Evolutionary conservation across 2,888 invertebrate species (phyloP).

Genomic region (Himalopsyche tibetana): DNA sequence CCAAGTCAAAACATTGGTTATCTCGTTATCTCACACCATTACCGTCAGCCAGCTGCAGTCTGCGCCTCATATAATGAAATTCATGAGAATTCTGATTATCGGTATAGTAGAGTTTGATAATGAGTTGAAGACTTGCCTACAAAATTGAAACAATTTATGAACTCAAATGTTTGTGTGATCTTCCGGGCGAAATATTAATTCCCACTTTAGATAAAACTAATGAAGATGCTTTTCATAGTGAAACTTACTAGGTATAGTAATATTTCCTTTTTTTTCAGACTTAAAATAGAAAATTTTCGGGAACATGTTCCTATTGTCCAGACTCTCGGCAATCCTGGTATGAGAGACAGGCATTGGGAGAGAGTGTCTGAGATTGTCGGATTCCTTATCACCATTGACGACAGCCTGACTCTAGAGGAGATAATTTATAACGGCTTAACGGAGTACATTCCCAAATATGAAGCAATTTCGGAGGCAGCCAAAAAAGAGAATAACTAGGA

Average conservation of each 20-base stretch:
- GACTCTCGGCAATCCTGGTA: constrained; percentile 95
- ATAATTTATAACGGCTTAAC: constrained; percentile 93
- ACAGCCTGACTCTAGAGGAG: constrained; percentile 88
- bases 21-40: no score
- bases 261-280: constrained; percentile 70
- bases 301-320: constrained; percentile 93
- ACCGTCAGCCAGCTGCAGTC: no score
- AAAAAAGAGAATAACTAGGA: constrained; percentile 97
- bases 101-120: background rate
- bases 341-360: constrained; percentile 95
- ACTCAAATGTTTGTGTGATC: no score
- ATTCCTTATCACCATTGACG: constrained; percentile 91
- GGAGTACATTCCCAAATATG: constrained; percentile 92
- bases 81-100: no score
- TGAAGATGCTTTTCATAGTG: no score
- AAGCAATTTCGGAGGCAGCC: constrained; percentile 94
- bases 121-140: no score
- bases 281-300: constrained; percentile 90
- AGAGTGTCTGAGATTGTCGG: constrained; percentile 96
- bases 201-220: no score
- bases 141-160: no score
- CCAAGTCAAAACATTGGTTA: no score
- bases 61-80: no score
- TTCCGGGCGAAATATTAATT: no score
- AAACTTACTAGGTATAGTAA: no score